Base-by-base conservation (phyloP, 1,140 invertebrate genomes). In the Drosophila tsacasi region DNA sequence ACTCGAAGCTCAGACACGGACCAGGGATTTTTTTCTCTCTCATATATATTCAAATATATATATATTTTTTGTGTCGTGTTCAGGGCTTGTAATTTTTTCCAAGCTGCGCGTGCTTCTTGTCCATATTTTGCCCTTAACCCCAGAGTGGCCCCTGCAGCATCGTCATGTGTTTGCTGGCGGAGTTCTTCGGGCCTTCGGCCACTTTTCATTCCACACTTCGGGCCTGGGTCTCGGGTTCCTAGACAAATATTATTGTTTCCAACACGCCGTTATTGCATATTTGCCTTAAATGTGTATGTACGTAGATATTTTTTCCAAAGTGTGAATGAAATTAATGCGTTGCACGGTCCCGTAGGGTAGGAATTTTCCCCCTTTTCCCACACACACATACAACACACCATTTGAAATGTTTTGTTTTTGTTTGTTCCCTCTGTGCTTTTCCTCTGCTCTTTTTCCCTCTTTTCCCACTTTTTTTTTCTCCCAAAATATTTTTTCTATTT, bases 271-370 rank as follows among this genome's bases (percentile, higher is more conserved):
- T 89, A 89, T 90, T 90, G 85, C 85, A 89, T 89, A 89, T 89
- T 89, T 89, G 77, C 84, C 81, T 81, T 81, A 83, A 84, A 87
- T 89, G 54, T 89, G 66, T 68, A 71, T 50, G 39, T 47, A 68
- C 37, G 46, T 54, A 68, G 39, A 66, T 67, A 87, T 87, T 90
- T 89, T 90, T 76, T 67, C 57, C 57, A 47, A 90, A 91, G 85
- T 90, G 85, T 90, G 85, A 90, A 91, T 91, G 85, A 90, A 91
- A 90, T 90, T 91, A 91, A 90, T 90, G 85, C 85, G 81, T 79
- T 90, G 77, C 75, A 67, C 74, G 67, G 77, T 79, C 25, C 55
- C 44, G 59, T 61, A 62, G 84, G 76, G 66, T 73, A 83, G 68
- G 87, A 79, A 74, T 75, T 85, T 73, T 77, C 58, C 37, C 32